These are phyloP conservation scores for Pelmatolapia mariae DNA, from an alignment of 2,113 vertebrate species.

Conservation along the genomic window DNA sequence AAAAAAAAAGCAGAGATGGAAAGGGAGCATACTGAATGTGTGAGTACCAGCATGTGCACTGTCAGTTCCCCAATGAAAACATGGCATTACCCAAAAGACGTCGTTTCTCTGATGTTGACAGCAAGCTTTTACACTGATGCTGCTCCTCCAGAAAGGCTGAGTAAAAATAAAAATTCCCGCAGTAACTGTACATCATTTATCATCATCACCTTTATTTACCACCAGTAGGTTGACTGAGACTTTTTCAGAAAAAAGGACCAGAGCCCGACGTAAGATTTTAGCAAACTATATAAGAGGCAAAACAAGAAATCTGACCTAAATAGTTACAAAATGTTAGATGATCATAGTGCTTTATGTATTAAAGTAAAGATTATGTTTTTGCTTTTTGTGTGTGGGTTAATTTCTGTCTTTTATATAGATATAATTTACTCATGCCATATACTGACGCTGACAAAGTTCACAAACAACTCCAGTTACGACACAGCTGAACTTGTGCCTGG, in stretches of 20 bases:
- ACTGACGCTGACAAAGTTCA: neutral
- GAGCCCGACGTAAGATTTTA: neutral
- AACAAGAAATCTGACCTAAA: neutral
- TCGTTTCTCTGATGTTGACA: conserved; percentile 20
- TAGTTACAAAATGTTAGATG: neutral
- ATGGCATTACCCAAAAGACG: conserved; percentile 2
- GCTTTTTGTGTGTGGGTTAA: neutral
- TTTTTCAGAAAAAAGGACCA: no score
- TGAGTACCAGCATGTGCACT: neutral
- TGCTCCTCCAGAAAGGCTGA: neutral
- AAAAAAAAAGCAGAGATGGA: neutral
- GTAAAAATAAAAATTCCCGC: neutral
- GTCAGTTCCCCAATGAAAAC: conserved; percentile 4
- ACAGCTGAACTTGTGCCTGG: neutral
- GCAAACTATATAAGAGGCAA: neutral
- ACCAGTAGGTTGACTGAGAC: neutral
- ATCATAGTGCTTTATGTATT: neutral
- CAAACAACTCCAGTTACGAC: neutral
- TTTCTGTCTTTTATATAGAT: neutral
- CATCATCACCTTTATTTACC: conserved; percentile 17
- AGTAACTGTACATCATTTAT: conserved; percentile 20
- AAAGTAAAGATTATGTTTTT: neutral
- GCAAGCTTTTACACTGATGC: neutral
- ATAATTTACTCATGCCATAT: neutral
- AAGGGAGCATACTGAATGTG: neutral